Conservation (phyloP, 2,888 invertebrate genomes). For the Eupithecia abbreviata region DNA sequence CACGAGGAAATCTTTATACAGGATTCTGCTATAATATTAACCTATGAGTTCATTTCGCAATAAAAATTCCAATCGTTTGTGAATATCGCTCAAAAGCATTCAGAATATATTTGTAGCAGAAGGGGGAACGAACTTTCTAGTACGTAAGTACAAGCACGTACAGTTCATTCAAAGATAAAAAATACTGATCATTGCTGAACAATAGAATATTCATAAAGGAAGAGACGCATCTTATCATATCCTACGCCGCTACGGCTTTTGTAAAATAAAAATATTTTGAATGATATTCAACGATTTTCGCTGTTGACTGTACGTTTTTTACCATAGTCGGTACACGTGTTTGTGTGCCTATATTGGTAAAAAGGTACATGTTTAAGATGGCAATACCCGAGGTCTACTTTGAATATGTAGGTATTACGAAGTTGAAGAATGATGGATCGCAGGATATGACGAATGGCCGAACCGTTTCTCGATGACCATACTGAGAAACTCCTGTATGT, state of each 20-base stretch:
- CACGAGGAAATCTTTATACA: background rate
- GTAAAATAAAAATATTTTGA: background rate
- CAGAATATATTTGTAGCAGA: background rate
- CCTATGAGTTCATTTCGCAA: background rate
- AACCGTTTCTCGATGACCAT: too few relatives aligned
- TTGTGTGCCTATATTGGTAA: background rate
- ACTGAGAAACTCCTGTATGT: too few relatives aligned
- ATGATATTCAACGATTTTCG: background rate
- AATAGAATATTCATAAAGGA: background rate
- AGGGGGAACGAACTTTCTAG: background rate
- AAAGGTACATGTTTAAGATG: background rate
- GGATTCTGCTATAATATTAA: background rate
- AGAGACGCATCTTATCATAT: background rate
- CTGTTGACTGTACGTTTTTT: background rate
- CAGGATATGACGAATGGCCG: background rate
- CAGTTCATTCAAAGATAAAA: background rate
- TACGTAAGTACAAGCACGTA: background rate
- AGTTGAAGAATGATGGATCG: conserved; percentile 4
- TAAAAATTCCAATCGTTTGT: background rate
- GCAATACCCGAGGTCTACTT: background rate
- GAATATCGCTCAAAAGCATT: background rate
- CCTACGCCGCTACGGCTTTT: background rate
- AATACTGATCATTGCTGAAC: background rate
- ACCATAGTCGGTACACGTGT: background rate
- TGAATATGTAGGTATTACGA: background rate